Evolutionary conservation across 2,888 invertebrate genomes (phyloP), one percentile per base, ranked within the genome.

Genomic region (Cantharis flavilabris): DNA sequence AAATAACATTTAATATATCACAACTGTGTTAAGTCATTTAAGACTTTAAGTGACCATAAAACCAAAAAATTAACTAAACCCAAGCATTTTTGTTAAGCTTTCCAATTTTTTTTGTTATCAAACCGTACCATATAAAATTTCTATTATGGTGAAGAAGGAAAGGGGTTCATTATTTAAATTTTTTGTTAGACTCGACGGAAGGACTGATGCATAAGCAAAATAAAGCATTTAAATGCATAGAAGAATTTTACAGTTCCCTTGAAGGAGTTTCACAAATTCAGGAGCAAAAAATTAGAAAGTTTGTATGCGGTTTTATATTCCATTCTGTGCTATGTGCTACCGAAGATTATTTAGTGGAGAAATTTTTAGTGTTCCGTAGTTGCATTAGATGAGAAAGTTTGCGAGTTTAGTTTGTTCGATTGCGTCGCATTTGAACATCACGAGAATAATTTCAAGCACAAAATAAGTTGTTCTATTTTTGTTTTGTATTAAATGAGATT

Each of bases 201-300:
- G 64, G 18, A 16, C 18, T 80, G 76, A 79, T 83, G 82, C 81
- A 82, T 83, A 84, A 82, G 83, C 84, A 84, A 86, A 88, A 84
- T 86, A 85, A 86, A 86, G 84, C 87, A 88, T 88, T 88, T 88
- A 88, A 88, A 88, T 88, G 88, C 88, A 88, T 88, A 83, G 86
- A 86, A 85, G 83, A 85, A 85, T 87, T 87, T 87, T 87, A 87
- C 87, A 85, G 85, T 86, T 87, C 85, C 86, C 86, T 81, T 79
- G 86, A 85, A 86, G 83, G 84, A 84, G 75, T 82, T 83, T 83
- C 81, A 82, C 82, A 84, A 84, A 84, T 84, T 79, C 77, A 79
- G 82, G 82, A 82, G 84, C 83, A 84, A 85, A 86, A 86, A 86
- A 83, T 83, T 86, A 84, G 85, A 86, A 87, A 86, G 85, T 85